Conservation (phyloP, 2,797 vertebrate species). For the Coregonus ussuriensis region DNA sequence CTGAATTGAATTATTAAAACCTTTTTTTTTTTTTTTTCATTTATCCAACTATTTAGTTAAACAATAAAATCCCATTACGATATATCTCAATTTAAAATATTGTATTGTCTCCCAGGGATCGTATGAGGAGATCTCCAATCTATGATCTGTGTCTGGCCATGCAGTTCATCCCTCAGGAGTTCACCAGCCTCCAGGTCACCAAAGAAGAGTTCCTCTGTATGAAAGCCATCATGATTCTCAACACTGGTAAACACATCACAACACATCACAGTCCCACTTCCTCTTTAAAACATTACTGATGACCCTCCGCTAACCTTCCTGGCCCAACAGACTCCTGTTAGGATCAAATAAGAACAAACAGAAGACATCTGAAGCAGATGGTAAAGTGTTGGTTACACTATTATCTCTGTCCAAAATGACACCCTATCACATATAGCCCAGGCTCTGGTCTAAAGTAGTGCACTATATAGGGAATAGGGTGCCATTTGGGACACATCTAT, state of each 20-base stretch:
- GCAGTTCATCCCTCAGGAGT: conserved; percentile 95
- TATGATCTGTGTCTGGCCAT: conserved; percentile 92
- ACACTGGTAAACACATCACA: conserved; percentile 81
- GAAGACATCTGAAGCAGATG: background rate
- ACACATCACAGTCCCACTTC: background rate
- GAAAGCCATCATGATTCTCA: conserved; percentile 95
- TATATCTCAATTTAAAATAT: too few species aligned
- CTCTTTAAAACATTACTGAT: background rate
- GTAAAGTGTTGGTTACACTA: too few species aligned
- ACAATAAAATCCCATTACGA: background rate
- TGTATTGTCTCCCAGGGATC: conserved; percentile 76
- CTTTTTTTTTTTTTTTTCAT: background rate
- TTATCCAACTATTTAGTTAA: background rate
- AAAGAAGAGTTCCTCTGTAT: conserved; percentile 97
- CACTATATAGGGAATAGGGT: too few species aligned
- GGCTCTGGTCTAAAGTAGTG: too few species aligned
- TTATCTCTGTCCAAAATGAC: too few species aligned
- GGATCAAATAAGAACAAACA: background rate
- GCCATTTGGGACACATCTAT: background rate
- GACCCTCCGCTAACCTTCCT: background rate
- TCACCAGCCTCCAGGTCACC: conserved; percentile 90
- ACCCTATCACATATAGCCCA: too few species aligned
- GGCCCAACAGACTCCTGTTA: background rate
- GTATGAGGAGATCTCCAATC: conserved; percentile 92
- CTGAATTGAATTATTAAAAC: background rate